phyloP scores from a whole-genome alignment of 1,140 invertebrate species.

The Megathymus violae region DNA sequence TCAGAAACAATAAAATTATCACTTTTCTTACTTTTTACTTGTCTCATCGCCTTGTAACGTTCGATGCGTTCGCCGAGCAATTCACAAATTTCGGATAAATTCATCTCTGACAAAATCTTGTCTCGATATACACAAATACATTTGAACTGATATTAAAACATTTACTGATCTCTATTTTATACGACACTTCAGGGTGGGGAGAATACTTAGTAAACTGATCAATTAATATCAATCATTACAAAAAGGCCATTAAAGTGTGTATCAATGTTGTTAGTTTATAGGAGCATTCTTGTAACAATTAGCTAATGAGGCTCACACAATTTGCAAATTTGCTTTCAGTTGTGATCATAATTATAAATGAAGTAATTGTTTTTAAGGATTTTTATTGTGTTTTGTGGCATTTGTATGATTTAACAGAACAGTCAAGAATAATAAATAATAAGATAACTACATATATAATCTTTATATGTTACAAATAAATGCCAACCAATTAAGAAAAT shows the following conservation, averaged over 20 bases:
- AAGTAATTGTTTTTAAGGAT: no score
- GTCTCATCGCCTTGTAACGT: slow-evolving; percentile 12
- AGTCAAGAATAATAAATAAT: no score
- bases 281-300: neutral
- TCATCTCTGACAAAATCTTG: neutral
- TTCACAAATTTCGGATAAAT: slow-evolving; percentile 24
- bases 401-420: no score
- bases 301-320: neutral
- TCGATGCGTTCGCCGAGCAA: slow-evolving; percentile 26
- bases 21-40: slow-evolving; percentile 6
- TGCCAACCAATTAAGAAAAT: no score
- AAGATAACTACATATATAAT: no score
- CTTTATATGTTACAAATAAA: no score
- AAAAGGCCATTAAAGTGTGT: neutral
- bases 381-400: no score
- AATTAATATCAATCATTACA: neutral
- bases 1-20: no score
- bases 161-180: slow-evolving; percentile 1
- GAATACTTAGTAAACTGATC: neutral
- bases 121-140: neutral
- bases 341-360: no score
- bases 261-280: neutral
- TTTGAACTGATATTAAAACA: neutral
- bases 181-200: neutral
- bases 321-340: no score